Percentiles rank a stretch among this genome's conserved stretches.
These are phyloP conservation scores for Apostichopus japonicus DNA, from an alignment of 35 echinoderm and acorn worm species.

Conservation along the genomic window DNA sequence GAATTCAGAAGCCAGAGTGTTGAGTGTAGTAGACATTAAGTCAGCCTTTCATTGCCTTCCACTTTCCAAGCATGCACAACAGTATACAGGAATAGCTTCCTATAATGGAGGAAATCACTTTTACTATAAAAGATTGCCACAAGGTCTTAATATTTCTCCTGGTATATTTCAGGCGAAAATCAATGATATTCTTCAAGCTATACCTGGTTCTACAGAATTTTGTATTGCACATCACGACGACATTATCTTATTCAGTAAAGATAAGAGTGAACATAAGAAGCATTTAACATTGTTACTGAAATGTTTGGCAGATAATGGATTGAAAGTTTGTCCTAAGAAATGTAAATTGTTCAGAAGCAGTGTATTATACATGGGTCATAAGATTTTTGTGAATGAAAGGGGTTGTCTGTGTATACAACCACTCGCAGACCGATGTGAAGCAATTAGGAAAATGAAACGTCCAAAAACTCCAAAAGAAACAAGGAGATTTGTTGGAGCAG, in stretches of 20 bases:
- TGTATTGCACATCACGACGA: not conserved
- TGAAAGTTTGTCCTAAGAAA: constrained; percentile 11
- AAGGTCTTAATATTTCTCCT: constrained; percentile 64
- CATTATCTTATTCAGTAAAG: no score
- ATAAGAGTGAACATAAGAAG: no score
- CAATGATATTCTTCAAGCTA: constrained; percentile 49
- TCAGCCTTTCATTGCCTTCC: not conserved
- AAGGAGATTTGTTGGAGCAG: no score
- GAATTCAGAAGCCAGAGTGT: not conserved
- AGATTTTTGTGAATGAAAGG: no score
- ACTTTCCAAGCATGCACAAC: no score
- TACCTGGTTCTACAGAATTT: constrained; percentile 55
- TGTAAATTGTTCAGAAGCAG: no score
- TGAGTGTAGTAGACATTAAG: not conserved
- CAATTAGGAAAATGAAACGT: no score
- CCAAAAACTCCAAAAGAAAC: not conserved
- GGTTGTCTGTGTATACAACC: no score
- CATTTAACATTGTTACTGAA: no score
- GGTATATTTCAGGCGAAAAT: constrained; percentile 71
- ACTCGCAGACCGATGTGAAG: no score
- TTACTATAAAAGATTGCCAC: constrained; percentile 58
- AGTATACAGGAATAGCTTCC: not conserved
- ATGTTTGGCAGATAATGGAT: constrained; percentile 10
- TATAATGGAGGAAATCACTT: constrained; percentile 58
- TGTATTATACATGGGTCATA: no score